These are phyloP conservation scores for Alosa alosa DNA, from an alignment of 2,113 vertebrate genomes.

Conservation along the genomic window DNA sequence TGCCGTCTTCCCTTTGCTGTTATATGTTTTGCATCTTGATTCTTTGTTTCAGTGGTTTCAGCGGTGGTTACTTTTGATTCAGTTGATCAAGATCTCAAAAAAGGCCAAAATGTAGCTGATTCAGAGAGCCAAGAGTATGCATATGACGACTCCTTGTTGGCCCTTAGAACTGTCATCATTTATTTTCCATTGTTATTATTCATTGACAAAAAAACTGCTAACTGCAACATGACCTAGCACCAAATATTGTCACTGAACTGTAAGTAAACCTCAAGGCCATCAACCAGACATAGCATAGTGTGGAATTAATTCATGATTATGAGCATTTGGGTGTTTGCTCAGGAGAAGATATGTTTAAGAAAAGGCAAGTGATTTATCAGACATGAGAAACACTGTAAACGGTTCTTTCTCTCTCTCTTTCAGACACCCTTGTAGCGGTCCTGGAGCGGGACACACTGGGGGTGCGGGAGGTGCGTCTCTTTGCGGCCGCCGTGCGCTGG, in stretches of 20 bases:
- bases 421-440: slow-evolving; percentile 85
- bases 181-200: no score
- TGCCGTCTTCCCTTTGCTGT: no score
- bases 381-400: neutral
- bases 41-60: neutral
- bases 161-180: no score
- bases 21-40: neutral
- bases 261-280: neutral
- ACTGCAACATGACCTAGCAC: no score
- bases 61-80: neutral
- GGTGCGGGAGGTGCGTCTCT: slow-evolving; percentile 83
- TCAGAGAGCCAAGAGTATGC: no score
- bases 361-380: neutral
- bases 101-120: neutral
- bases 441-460: slow-evolving; percentile 85
- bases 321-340: neutral
- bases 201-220: neutral
- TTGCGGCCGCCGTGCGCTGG: slow-evolving; percentile 84
- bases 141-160: no score
- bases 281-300: neutral
- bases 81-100: neutral
- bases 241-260: neutral
- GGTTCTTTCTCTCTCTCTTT: neutral
- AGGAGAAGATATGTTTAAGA: neutral
- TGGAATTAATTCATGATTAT: neutral